A percentile compares a stretch with the other conserved stretches of the same genome.
Conservation (phyloP, 2,113 vertebrate species). For the Pleuronectes platessa region DNA sequence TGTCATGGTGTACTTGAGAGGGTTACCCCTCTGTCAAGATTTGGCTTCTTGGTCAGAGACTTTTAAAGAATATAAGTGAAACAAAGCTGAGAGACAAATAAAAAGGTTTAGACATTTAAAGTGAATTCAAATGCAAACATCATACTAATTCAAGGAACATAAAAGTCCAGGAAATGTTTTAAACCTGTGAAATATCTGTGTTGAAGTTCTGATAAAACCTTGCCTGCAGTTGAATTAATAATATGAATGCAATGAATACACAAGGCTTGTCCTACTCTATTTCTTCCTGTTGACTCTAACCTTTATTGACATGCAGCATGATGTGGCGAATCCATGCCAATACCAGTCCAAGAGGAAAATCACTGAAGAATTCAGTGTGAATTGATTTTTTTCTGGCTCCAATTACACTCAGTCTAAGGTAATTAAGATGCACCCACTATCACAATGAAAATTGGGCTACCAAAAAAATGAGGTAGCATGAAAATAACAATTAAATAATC, state of each 20-base stretch:
- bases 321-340: slow-evolving; percentile 8
- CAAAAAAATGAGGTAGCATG: background rate
- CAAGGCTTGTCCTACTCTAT: background rate
- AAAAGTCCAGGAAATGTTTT: too few species aligned
- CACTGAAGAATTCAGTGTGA: slow-evolving; percentile 11
- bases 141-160: background rate
- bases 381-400: slow-evolving; percentile 26
- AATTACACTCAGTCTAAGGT: background rate
- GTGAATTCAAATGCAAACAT: background rate
- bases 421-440: background rate
- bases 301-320: slow-evolving; percentile 31
- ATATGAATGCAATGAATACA: slow-evolving; percentile 8
- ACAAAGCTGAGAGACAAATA: background rate
- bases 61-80: background rate
- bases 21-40: background rate
- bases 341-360: background rate
- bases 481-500: background rate
- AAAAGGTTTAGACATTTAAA: background rate
- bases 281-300: background rate
- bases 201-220: background rate
- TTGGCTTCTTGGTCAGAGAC: background rate
- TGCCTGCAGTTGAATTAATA: background rate
- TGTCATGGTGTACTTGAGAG: background rate
- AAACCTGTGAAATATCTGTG: background rate
- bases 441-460: too few species aligned